These are phyloP conservation scores for Oryzias celebensis DNA, from an alignment of 2,113 vertebrate species.

Conservation along the genomic window DNA sequence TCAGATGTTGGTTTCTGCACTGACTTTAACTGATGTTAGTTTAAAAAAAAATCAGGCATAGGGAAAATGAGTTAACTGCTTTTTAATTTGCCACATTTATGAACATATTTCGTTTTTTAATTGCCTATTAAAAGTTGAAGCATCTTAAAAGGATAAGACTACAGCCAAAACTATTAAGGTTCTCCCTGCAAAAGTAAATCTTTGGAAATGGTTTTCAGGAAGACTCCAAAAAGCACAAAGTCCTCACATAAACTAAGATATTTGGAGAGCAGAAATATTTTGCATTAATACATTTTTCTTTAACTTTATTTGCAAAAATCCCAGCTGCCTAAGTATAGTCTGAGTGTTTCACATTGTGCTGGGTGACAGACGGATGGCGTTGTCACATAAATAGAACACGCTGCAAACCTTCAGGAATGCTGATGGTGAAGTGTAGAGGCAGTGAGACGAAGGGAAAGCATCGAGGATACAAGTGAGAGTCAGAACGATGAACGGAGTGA, in stretches of 20 bases:
- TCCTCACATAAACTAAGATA: conserved; percentile 33
- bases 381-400: conserved; percentile 65
- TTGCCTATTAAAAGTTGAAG: no score
- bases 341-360: conserved; percentile 40
- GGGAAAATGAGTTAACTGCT: no score
- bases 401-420: conserved; percentile 66
- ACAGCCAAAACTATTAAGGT: neutral
- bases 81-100: no score
- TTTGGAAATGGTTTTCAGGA: conserved; percentile 36
- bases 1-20: no score
- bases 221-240: conserved; percentile 29
- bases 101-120: no score
- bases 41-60: no score
- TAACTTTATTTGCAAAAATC: conserved; percentile 27
- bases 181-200: conserved; percentile 25
- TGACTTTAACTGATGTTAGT: no score
- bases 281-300: no score
- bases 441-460: conserved; percentile 35
- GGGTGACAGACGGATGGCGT: conserved; percentile 44
- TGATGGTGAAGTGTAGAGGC: conserved; percentile 38
- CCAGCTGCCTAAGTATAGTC: conserved; percentile 52
- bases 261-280: conserved; percentile 32
- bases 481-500: conserved; percentile 21
- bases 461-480: conserved; percentile 33
- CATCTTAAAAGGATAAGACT: conserved; percentile 19